phyloP scores from a whole-genome alignment of 2,113 vertebrate genomes.

The Tragelaphus buxtoni region DNA sequence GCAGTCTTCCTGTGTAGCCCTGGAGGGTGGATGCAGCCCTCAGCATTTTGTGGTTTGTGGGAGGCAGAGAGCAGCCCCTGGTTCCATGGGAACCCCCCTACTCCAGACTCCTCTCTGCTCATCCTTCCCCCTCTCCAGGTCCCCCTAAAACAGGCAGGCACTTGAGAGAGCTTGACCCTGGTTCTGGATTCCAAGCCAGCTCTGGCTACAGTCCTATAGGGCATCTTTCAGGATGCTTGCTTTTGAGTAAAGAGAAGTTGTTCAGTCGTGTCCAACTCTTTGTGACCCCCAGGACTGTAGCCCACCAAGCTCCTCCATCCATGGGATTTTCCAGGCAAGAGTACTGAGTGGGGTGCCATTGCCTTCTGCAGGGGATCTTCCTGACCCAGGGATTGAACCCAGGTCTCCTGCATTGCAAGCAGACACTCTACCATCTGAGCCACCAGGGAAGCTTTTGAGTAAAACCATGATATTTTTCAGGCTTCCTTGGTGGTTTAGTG shows the following conservation, averaged over 20 bases:
- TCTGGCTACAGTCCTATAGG: neutral
- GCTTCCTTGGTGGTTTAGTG: neutral
- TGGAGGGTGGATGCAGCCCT: neutral
- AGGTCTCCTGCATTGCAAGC: neutral
- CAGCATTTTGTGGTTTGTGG: neutral
- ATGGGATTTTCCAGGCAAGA: neutral
- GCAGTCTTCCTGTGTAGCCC: neutral
- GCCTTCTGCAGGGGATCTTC: neutral
- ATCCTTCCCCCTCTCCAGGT: neutral
- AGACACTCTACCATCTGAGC: neutral
- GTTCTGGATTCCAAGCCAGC: neutral
- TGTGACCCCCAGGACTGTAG: neutral
- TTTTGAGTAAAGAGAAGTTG: neutral
- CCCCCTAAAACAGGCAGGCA: neutral
- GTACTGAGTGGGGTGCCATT: neutral
- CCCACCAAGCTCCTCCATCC: neutral
- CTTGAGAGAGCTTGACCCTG: neutral
- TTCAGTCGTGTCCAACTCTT: accelerated
- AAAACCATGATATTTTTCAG: neutral
- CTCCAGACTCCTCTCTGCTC: neutral
- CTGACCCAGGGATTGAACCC: neutral
- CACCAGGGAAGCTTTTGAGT: neutral
- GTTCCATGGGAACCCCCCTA: neutral
- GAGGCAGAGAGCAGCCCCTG: neutral
- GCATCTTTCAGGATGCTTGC: neutral